Percentiles rank a stretch among this genome's conserved stretches.
Conservation (phyloP, 2,113 vertebrate species). For the Phaetusa simplex region DNA sequence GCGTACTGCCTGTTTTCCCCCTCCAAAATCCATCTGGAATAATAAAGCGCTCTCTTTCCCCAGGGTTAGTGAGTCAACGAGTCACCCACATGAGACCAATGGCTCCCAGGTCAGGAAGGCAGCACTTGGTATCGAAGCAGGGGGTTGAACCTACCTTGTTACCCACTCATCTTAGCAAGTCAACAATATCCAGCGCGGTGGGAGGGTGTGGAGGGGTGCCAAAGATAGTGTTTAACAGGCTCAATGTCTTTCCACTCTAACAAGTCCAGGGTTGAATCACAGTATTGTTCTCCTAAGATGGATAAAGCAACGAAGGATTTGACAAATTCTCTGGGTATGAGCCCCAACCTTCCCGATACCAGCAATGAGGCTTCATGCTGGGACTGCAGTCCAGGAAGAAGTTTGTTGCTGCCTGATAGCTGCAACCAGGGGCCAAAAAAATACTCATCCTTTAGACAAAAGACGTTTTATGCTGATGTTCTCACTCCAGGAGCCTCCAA, state of each 20-base stretch:
- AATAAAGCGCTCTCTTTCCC: background rate
- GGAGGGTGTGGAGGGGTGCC: background rate
- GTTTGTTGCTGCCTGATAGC: background rate
- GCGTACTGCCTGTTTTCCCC: background rate
- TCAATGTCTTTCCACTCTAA: background rate
- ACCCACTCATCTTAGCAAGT: background rate
- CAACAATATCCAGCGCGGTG: background rate
- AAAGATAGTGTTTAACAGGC: background rate
- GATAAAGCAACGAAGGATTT: constrained; percentile 37
- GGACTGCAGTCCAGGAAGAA: background rate
- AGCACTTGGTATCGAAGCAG: background rate
- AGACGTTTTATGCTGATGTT: constrained; percentile 72
- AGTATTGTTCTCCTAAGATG: constrained; percentile 3
- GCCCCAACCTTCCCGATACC: background rate
- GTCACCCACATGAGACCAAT: background rate
- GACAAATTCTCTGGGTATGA: background rate
- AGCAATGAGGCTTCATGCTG: background rate
- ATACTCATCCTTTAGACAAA: constrained; percentile 60
- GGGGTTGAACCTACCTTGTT: background rate
- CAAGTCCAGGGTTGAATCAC: background rate
- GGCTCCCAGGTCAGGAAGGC: background rate
- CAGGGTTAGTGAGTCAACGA: background rate
- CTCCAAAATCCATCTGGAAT: background rate
- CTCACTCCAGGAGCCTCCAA: constrained; percentile 56
- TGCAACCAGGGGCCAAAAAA: background rate